These are phyloP conservation scores for Morone chrysops DNA, from an alignment of 2,113 vertebrate species.

Conservation along the genomic window DNA sequence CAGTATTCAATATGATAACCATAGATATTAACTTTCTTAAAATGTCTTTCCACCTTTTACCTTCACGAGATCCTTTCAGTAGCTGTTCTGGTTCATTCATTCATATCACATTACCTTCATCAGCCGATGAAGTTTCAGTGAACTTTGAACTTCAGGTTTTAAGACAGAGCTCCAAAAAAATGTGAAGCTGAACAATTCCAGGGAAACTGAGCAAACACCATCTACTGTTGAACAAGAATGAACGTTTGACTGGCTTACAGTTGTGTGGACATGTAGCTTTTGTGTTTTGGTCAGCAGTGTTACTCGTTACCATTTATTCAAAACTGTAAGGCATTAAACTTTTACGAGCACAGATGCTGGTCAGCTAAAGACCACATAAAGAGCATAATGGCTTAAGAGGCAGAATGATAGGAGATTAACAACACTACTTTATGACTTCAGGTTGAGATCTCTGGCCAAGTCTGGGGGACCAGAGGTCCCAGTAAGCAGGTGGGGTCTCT, in stretches of 20 bases:
- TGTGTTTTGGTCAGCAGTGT: slow-evolving; percentile 37
- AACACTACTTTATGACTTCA: slow-evolving; percentile 22
- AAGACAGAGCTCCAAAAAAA: too few species aligned
- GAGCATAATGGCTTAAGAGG: slow-evolving; percentile 1
- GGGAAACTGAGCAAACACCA: too few species aligned
- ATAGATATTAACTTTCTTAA: background rate
- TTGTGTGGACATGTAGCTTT: background rate
- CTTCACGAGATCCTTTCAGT: too few species aligned
- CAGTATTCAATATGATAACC: background rate
- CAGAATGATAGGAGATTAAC: slow-evolving; percentile 35
- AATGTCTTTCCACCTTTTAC: too few species aligned
- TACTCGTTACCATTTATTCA: background rate
- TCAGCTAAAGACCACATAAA: slow-evolving; percentile 46
- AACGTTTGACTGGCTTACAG: background rate
- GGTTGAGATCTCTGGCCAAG: slow-evolving; percentile 19
- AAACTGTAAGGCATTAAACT: slow-evolving; percentile 27
- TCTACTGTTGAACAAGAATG: background rate
- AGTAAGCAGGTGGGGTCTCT: slow-evolving; percentile 55
- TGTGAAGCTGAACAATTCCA: too few species aligned
- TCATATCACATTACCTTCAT: too few species aligned
- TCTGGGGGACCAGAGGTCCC: slow-evolving; percentile 20
- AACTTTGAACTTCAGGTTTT: too few species aligned
- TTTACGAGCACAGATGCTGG: slow-evolving; percentile 37
- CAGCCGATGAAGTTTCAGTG: too few species aligned
- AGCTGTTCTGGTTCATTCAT: too few species aligned